These are phyloP conservation scores for Sternotherus odoratus DNA, from an alignment of 2,797 vertebrate species.

Conservation along the genomic window DNA sequence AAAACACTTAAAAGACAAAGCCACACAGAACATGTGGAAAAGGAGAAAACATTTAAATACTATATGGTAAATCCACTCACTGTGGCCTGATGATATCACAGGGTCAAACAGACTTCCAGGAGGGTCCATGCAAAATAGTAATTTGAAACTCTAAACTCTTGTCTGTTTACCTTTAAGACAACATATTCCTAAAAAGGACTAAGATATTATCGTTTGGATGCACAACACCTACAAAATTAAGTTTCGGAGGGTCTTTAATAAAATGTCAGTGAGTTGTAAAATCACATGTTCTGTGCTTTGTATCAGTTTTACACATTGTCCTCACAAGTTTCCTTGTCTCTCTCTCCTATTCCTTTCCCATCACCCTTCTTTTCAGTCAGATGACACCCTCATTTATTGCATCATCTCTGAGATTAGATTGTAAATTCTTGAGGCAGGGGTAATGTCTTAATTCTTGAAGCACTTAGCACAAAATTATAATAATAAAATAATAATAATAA, in stretches of 20 bases:
- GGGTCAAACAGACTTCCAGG: neutral
- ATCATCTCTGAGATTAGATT: neutral
- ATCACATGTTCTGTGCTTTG: neutral
- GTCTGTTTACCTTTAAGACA: neutral
- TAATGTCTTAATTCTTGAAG: neutral
- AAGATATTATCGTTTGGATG: neutral
- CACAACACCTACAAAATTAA: neutral
- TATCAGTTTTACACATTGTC: neutral
- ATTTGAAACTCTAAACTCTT: neutral
- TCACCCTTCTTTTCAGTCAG: neutral
- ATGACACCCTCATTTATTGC: neutral
- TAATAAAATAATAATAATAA: neutral
- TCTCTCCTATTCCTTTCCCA: neutral
- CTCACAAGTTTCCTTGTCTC: neutral
- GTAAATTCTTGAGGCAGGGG: neutral
- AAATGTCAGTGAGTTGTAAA: neutral
- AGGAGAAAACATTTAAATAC: neutral
- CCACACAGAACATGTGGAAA: neutral
- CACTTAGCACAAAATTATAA: neutral
- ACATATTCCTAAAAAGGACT: neutral
- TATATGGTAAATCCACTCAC: neutral
- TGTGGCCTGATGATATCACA: neutral
- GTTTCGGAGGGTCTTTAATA: constrained; percentile 9
- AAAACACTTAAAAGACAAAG: neutral
- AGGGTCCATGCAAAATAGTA: neutral